Percentiles rank a stretch among this genome's conserved stretches.
phyloP scores from a whole-genome alignment of 2,113 vertebrate genomes.

The Notiomystis cincta region DNA sequence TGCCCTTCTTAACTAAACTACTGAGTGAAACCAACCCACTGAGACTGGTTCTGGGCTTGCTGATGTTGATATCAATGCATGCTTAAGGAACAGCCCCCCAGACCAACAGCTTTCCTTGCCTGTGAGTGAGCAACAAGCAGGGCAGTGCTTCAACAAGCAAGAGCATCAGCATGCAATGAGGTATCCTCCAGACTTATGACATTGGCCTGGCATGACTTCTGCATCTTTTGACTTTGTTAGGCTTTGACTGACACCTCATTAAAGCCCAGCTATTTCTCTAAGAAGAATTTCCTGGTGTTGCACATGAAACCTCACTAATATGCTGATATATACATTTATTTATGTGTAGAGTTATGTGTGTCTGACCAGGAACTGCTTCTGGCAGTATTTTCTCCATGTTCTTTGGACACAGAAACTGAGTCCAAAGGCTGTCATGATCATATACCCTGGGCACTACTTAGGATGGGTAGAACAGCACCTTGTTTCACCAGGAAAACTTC shows the following conservation, averaged over 20 bases:
- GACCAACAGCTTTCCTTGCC: neutral
- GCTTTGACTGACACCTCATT: neutral
- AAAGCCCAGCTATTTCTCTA: neutral
- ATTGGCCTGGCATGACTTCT: neutral
- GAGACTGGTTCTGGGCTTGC: neutral
- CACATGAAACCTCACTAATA: neutral
- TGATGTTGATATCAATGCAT: neutral
- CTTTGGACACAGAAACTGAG: neutral
- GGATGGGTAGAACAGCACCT: neutral
- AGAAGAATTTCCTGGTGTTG: neutral
- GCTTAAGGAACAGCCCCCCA: neutral
- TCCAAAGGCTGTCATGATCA: rapidly evolving
- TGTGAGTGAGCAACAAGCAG: neutral
- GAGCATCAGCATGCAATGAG: neutral
- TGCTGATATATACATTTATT: neutral
- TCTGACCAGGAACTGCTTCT: neutral
- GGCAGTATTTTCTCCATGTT: neutral
- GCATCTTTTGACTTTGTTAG: neutral
- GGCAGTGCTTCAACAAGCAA: neutral
- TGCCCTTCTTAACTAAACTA: neutral
- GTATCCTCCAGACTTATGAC: neutral
- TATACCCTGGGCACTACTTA: neutral
- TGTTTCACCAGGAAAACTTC: neutral
- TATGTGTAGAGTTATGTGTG: neutral
- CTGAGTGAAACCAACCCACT: neutral